Evolutionary conservation across 2,113 vertebrate genomes (phyloP).

Genomic region (Protomyctophum bolini): DNA sequence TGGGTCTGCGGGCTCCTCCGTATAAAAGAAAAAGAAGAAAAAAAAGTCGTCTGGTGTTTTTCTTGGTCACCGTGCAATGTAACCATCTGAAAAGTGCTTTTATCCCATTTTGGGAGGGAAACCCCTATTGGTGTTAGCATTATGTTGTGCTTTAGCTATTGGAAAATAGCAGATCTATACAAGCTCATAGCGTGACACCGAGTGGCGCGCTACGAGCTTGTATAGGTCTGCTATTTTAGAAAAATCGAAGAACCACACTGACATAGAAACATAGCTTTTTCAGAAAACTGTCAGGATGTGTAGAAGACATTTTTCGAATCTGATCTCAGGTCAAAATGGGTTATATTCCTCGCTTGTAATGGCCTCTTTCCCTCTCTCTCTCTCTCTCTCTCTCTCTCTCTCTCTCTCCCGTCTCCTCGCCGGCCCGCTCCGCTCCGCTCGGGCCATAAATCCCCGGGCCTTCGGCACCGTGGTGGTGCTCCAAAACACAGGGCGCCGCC

Average conservation of each 20-base stretch:
- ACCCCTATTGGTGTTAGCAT: too few relatives aligned
- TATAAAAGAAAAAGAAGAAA: slow-evolving; percentile 16
- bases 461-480: slow-evolving; percentile 30
- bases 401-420: background rate
- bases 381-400: background rate
- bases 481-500: slow-evolving; percentile 9
- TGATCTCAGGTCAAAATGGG: too few relatives aligned
- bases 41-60: slow-evolving; percentile 51
- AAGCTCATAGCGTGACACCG: too few relatives aligned
- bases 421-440: slow-evolving; percentile 23
- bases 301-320: too few relatives aligned
- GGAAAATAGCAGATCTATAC: too few relatives aligned
- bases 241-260: too few relatives aligned
- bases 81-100: slow-evolving; percentile 54
- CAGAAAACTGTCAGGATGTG: too few relatives aligned
- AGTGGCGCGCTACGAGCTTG: too few relatives aligned
- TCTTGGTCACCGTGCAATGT: slow-evolving; percentile 63
- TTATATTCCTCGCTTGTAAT: slow-evolving; percentile 53
- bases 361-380: slow-evolving; percentile 33
- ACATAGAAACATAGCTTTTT: too few relatives aligned
- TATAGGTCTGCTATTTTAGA: too few relatives aligned
- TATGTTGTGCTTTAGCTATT: too few relatives aligned
- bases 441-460: slow-evolving; percentile 52
- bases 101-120: too few relatives aligned
- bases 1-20: slow-evolving; percentile 38